A percentile compares a stretch with the other conserved stretches of the same genome.
phyloP scores from a whole-genome alignment of 2,888 invertebrate species.

The Pseudoips prasinana region DNA sequence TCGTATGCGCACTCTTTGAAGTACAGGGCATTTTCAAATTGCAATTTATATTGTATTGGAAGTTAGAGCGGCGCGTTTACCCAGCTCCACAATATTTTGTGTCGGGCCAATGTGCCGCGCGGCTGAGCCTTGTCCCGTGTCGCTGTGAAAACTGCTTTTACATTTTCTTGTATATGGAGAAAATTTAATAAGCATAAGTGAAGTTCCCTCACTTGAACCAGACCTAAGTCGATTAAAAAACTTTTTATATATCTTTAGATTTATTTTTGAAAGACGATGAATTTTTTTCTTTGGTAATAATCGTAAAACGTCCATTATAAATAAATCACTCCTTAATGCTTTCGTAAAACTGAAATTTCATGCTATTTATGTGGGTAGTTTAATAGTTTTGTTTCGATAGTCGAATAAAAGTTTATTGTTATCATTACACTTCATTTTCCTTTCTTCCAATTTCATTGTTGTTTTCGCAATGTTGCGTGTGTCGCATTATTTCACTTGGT shows the following conservation, averaged over 20 bases:
- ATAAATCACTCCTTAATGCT: slow-evolving; percentile 27
- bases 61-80: slow-evolving; percentile 68
- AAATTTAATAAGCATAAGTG: slow-evolving; percentile 66
- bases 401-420: not conserved
- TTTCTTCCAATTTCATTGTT: too few species aligned
- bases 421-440: too few species aligned
- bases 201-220: slow-evolving; percentile 46
- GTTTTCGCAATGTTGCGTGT: too few species aligned
- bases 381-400: not conserved
- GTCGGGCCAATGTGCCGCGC: slow-evolving; percentile 62
- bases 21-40: slow-evolving; percentile 75
- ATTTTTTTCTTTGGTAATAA: slow-evolving; percentile 32
- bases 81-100: slow-evolving; percentile 72
- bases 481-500: too few species aligned
- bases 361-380: slow-evolving; percentile 3
- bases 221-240: slow-evolving; percentile 50
- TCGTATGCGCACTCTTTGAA: slow-evolving; percentile 57
- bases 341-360: slow-evolving; percentile 10
- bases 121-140: slow-evolving; percentile 56
- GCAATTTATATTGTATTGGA: slow-evolving; percentile 82
- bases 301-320: slow-evolving; percentile 32
- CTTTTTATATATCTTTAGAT: slow-evolving; percentile 32
- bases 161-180: slow-evolving; percentile 57
- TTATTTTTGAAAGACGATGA: slow-evolving; percentile 19
- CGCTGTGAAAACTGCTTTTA: slow-evolving; percentile 51